phyloP scores from a whole-genome alignment of 2,888 invertebrate genomes.

The Dromius quadrimaculatus region DNA sequence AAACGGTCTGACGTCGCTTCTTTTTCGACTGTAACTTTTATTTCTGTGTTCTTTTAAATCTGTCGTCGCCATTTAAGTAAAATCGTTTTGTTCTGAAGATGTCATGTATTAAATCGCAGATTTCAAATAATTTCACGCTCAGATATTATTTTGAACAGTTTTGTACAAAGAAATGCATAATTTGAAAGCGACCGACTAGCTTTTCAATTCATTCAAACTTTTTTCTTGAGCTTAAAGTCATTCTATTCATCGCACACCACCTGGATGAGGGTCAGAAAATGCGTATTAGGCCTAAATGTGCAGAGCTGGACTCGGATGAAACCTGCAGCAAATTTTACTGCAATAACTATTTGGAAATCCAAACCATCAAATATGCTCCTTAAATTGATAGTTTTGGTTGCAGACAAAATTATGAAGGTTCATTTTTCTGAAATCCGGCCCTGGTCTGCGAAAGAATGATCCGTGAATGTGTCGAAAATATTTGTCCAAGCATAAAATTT shows the following conservation, averaged over 20 bases:
- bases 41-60: conserved; percentile 29
- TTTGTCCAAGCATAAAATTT: conserved; percentile 59
- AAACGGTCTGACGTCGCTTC: conserved; percentile 24
- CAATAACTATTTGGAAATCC: too few species aligned
- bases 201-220: conserved; percentile 34
- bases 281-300: not conserved
- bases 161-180: conserved; percentile 40
- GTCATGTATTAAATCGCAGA: conserved; percentile 24
- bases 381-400: too few species aligned
- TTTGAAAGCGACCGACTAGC: conserved; percentile 20
- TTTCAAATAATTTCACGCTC: conserved; percentile 49
- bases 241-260: conserved; percentile 45
- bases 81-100: conserved; percentile 32
- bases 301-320: too few species aligned
- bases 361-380: too few species aligned
- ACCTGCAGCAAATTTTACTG: too few species aligned
- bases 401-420: too few species aligned
- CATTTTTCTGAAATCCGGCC: too few species aligned
- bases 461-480: conserved; percentile 53
- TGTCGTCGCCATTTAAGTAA: conserved; percentile 19
- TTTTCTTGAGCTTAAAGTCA: conserved; percentile 43
- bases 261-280: conserved; percentile 35
- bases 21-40: conserved; percentile 34
- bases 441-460: too few species aligned
- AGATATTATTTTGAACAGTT: conserved; percentile 38